Conservation (phyloP, 2,888 invertebrate species). For the Phortica magna region DNA sequence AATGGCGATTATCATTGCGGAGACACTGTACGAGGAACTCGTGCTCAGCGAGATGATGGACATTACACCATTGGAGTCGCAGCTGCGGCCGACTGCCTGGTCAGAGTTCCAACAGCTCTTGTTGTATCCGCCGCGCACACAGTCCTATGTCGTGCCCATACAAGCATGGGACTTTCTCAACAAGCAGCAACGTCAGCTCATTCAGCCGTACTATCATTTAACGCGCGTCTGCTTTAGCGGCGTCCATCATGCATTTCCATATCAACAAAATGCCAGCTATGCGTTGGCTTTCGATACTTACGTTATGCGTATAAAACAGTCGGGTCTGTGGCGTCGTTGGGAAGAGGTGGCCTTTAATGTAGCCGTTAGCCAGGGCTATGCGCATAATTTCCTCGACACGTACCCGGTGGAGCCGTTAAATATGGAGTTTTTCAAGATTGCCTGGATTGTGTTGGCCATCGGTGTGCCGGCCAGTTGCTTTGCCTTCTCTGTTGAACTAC, state of each 20-base stretch:
- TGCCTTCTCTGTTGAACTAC: conserved; percentile 46
- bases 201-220: conserved; percentile 67
- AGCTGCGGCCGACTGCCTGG: conserved; percentile 52
- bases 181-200: conserved; percentile 64
- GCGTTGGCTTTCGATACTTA: conserved; percentile 55
- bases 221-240: conserved; percentile 71
- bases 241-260: conserved; percentile 57
- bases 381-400: conserved; percentile 61
- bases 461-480: conserved; percentile 51
- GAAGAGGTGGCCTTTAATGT: conserved; percentile 65
- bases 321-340: conserved; percentile 72
- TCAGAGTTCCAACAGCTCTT: conserved; percentile 56
- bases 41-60: conserved; percentile 49
- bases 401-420: conserved; percentile 69
- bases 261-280: conserved; percentile 55
- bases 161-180: conserved; percentile 69
- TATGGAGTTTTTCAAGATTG: conserved; percentile 64
- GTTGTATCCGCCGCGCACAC: conserved; percentile 54
- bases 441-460: conserved; percentile 61
- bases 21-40: conserved; percentile 64
- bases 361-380: conserved; percentile 60
- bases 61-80: conserved; percentile 49
- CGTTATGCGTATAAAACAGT: conserved; percentile 55
- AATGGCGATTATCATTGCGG: conserved; percentile 66
- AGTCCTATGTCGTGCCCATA: conserved; percentile 67